These are phyloP conservation scores for Balaeniceps rex DNA, from an alignment of 2,113 vertebrate species.

Conservation along the genomic window DNA sequence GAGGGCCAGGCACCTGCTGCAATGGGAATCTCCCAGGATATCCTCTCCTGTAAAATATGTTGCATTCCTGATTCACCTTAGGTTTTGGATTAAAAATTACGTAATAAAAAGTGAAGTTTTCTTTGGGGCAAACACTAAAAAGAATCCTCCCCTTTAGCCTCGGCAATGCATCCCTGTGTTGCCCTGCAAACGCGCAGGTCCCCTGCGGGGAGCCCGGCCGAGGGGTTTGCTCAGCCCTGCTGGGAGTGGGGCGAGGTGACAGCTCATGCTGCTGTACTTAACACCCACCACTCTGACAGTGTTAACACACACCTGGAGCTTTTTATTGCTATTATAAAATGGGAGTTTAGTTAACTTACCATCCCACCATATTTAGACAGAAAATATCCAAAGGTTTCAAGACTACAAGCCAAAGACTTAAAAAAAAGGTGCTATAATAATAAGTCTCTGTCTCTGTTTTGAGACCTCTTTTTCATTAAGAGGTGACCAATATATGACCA, in stretches of 20 bases:
- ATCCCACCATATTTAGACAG: background rate
- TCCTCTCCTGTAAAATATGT: background rate
- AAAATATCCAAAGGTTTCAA: background rate
- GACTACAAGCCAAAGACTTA: background rate
- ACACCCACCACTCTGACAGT: background rate
- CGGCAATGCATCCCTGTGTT: background rate
- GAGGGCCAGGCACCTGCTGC: background rate
- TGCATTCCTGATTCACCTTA: background rate
- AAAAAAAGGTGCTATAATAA: background rate
- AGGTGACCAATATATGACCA: background rate
- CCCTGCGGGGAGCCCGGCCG: accelerated
- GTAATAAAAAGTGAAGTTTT: background rate
- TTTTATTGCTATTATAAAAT: conserved; percentile 22
- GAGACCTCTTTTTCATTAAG: background rate
- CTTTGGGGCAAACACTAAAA: background rate
- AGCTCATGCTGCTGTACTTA: background rate
- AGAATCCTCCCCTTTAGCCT: background rate
- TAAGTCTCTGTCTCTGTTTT: background rate
- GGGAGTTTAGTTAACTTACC: background rate
- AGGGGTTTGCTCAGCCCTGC: background rate
- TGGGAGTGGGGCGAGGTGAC: background rate
- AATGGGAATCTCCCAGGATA: background rate
- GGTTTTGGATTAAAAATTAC: background rate
- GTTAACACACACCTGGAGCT: background rate
- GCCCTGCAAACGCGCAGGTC: background rate